These are phyloP conservation scores for Holacanthus passer DNA, from an alignment of 2,113 vertebrate species.

Conservation along the genomic window DNA sequence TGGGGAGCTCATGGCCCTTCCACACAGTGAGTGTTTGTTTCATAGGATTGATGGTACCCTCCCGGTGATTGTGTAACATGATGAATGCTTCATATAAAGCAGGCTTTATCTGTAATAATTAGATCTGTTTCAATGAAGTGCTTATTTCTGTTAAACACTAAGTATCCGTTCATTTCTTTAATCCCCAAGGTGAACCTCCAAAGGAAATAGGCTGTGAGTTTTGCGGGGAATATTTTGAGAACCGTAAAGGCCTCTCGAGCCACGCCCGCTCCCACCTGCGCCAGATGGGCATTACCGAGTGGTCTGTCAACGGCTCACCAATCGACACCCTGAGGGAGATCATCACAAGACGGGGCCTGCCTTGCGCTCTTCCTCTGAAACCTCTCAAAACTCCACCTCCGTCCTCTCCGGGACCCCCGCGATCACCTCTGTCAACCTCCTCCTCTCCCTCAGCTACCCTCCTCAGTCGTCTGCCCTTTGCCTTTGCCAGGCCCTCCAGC, in stretches of 20 bases:
- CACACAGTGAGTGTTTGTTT: conserved; percentile 78
- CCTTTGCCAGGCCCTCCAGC: conserved; percentile 76
- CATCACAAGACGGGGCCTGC: conserved; percentile 83
- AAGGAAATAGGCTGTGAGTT: conserved; percentile 89
- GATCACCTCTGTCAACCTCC: conserved; percentile 72
- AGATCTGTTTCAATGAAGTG: neutral
- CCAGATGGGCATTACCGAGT: conserved; percentile 97
- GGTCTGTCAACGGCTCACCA: conserved; percentile 95
- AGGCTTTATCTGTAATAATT: neutral
- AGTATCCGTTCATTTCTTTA: neutral
- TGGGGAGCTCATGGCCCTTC: conserved; percentile 83
- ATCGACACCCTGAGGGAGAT: conserved; percentile 93
- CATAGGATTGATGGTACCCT: neutral
- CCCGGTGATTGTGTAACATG: neutral
- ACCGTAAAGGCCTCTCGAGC: conserved; percentile 95
- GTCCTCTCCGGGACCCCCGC: conserved; percentile 77
- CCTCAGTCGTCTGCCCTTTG: conserved; percentile 77
- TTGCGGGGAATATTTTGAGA: conserved; percentile 96
- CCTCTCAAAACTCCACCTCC: conserved; percentile 79
- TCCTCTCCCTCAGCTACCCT: conserved; percentile 71
- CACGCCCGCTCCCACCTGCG: conserved; percentile 96
- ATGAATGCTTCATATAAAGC: neutral
- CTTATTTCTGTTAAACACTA: neutral
- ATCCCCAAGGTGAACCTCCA: conserved; percentile 78
- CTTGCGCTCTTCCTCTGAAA: conserved; percentile 81